phyloP scores from a whole-genome alignment of 1,140 invertebrate species.

The Drosophila leontia region DNA sequence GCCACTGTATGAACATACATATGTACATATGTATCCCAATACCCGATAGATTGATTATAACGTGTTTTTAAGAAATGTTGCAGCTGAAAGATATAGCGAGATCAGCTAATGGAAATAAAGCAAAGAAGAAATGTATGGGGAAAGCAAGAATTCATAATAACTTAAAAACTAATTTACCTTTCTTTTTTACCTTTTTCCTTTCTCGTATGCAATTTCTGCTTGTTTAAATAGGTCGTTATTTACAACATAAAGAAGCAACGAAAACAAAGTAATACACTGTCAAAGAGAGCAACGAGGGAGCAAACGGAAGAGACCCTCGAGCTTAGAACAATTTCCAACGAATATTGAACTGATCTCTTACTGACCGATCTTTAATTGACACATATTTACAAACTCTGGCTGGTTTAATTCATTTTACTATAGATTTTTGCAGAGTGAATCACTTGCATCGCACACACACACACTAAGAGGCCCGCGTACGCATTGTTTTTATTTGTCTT shows the following conservation, averaged over 20 bases:
- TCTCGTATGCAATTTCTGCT: slow-evolving; percentile 35
- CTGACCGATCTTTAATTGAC: slow-evolving; percentile 13
- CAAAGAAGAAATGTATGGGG: background rate
- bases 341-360: slow-evolving; percentile 17
- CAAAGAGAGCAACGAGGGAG: background rate
- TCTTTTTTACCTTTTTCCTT: slow-evolving; percentile 57
- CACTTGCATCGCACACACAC: slow-evolving; percentile 30
- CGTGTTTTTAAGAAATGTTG: slow-evolving; percentile 5
- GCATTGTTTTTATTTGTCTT: slow-evolving; percentile 21
- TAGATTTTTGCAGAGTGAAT: slow-evolving; percentile 30
- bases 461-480: background rate
- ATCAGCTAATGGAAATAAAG: background rate
- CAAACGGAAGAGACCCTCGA: background rate
- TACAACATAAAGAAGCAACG: slow-evolving; percentile 10
- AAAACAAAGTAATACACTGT: slow-evolving; percentile 9
- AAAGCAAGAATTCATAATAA: slow-evolving; percentile 12
- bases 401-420: slow-evolving; percentile 11
- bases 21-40: background rate
- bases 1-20: too few species aligned
- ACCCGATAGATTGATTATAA: slow-evolving; percentile 13
- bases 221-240: slow-evolving; percentile 4
- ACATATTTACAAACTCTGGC: slow-evolving; percentile 13
- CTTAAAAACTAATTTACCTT: slow-evolving; percentile 56
- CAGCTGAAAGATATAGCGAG: background rate
- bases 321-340: slow-evolving; percentile 7